These are phyloP conservation scores for Melanerpes formicivorus DNA, from an alignment of 2,113 vertebrate genomes.

Conservation along the genomic window DNA sequence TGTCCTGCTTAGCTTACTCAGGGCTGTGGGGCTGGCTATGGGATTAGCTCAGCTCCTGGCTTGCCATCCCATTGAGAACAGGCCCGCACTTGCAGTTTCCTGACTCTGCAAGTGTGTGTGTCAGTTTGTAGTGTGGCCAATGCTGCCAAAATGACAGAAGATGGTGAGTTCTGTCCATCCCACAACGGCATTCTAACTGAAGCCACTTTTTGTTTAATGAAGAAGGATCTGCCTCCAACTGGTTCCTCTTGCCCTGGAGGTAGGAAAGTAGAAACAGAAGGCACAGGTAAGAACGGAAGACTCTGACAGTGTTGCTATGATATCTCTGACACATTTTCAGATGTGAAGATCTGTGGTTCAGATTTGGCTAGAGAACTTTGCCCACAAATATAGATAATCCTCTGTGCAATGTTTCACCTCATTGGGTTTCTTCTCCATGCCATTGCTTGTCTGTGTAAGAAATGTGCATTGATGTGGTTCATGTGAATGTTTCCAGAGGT, in stretches of 20 bases:
- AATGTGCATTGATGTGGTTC: not conserved
- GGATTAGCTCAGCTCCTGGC: not conserved
- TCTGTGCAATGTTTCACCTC: not conserved
- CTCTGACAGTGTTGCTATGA: not conserved
- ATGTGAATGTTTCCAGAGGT: not conserved
- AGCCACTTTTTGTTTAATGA: not conserved
- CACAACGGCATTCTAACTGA: not conserved
- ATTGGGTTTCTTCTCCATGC: not conserved
- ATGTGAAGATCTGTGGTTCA: slow-evolving; percentile 21
- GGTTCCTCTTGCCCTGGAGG: not conserved
- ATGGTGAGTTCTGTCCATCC: not conserved
- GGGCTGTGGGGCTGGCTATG: not conserved
- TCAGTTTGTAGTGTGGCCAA: not conserved
- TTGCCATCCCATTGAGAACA: not conserved
- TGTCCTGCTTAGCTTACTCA: not conserved
- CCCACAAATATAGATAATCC: slow-evolving; percentile 24
- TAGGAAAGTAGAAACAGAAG: not conserved
- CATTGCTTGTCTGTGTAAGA: not conserved
- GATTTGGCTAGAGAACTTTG: not conserved
- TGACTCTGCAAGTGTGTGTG: not conserved
- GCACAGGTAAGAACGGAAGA: not conserved
- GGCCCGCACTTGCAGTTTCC: not conserved
- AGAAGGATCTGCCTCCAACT: not conserved
- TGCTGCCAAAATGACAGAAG: not conserved
- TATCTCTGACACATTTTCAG: not conserved